These are phyloP conservation scores for Protonibea diacanthus DNA, from an alignment of 2,797 vertebrate species.

Conservation along the genomic window DNA sequence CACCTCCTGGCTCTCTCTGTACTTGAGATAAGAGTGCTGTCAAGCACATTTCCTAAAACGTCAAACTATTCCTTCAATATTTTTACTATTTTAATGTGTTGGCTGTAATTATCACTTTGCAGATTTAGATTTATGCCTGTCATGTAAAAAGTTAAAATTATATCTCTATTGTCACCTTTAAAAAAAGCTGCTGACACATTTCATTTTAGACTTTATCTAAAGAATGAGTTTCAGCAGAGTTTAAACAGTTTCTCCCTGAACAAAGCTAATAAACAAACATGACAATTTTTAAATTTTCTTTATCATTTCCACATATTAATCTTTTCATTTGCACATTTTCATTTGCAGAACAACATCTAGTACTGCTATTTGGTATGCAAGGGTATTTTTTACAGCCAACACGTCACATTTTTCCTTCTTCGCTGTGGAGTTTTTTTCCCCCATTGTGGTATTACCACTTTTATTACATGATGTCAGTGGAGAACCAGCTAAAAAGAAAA, in stretches of 20 bases:
- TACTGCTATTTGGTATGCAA: background rate
- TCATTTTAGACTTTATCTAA: background rate
- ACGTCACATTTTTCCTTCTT: background rate
- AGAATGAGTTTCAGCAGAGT: too few species aligned
- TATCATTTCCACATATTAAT: background rate
- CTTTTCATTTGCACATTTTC: background rate
- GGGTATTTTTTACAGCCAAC: background rate
- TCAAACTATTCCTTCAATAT: too few species aligned
- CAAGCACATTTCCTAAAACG: too few species aligned
- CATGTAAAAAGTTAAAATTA: too few species aligned
- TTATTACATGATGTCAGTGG: constrained; percentile 43
- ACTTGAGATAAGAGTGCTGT: too few species aligned
- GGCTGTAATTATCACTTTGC: background rate
- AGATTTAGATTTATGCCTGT: background rate
- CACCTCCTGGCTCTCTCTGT: too few species aligned
- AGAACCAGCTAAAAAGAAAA: constrained; percentile 37
- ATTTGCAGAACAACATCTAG: background rate
- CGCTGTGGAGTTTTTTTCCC: background rate
- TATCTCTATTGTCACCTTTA: too few species aligned
- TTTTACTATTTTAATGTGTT: too few species aligned
- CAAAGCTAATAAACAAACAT: background rate
- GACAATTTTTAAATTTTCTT: too few species aligned
- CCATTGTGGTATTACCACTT: background rate
- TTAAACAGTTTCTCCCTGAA: background rate
- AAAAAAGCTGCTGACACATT: too few species aligned